phyloP scores from a whole-genome alignment of 2,888 invertebrate species.

The Mimumesa dahlbomi region DNA sequence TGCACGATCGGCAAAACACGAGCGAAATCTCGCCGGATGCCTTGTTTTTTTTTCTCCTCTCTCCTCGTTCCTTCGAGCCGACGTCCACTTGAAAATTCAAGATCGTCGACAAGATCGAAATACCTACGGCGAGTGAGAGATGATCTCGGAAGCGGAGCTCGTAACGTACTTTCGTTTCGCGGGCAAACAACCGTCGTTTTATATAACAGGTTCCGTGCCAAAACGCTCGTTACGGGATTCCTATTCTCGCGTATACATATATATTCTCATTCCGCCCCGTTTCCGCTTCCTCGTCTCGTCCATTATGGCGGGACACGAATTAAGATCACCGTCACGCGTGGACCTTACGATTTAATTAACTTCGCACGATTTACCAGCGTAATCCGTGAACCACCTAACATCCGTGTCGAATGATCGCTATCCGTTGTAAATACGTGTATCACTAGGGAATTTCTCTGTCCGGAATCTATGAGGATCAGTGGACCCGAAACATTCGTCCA shows the following conservation, averaged over 20 bases:
- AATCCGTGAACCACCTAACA: too few species aligned
- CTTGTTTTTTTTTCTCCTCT: too few species aligned
- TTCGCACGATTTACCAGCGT: too few species aligned
- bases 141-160: constrained; percentile 41
- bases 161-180: constrained; percentile 55
- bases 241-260: constrained; percentile 40
- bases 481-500: too few species aligned
- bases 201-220: constrained; percentile 53
- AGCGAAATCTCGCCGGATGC: neutral
- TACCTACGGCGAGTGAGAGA: constrained; percentile 1
- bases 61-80: neutral
- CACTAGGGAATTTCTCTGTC: too few species aligned
- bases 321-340: too few species aligned
- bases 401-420: too few species aligned
- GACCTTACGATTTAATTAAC: too few species aligned
- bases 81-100: constrained; percentile 1
- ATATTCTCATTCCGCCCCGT: constrained; percentile 40
- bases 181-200: constrained; percentile 39
- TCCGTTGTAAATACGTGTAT: too few species aligned
- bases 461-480: too few species aligned
- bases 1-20: neutral
- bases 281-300: constrained; percentile 55
- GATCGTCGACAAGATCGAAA: constrained; percentile 13
- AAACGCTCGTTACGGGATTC: constrained; percentile 44
- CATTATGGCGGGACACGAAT: neutral